These are phyloP conservation scores for Zosterops pallidus DNA, from an alignment of 2,113 vertebrate genomes.

Conservation along the genomic window DNA sequence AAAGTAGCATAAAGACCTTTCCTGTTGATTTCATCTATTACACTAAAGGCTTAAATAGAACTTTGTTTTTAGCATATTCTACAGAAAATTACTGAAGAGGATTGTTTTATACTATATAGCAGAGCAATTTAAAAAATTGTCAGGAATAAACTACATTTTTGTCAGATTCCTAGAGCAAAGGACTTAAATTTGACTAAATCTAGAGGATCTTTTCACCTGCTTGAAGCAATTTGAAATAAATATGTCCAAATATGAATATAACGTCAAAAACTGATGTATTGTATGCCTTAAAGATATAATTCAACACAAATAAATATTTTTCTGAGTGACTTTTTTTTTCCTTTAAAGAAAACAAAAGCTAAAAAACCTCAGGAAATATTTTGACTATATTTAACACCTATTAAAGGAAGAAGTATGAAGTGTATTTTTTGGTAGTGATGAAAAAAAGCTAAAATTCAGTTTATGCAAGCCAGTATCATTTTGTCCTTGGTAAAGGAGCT, in stretches of 20 bases:
- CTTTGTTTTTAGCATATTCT: neutral
- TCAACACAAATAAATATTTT: neutral
- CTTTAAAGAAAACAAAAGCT: neutral
- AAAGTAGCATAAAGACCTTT: neutral
- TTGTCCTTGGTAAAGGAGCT: neutral
- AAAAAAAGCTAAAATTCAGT: neutral
- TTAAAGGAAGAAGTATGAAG: neutral
- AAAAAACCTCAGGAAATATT: neutral
- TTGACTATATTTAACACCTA: neutral
- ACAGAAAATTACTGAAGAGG: neutral
- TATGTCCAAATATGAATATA: neutral
- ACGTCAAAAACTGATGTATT: neutral
- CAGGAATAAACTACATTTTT: neutral
- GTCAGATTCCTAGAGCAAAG: neutral
- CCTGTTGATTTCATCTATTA: neutral
- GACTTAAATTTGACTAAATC: neutral
- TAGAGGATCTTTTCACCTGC: neutral
- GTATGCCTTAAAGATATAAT: neutral
- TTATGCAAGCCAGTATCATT: neutral
- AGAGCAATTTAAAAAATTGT: neutral
- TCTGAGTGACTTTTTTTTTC: neutral
- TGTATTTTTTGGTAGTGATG: neutral
- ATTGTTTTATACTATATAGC: neutral
- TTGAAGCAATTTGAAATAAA: neutral
- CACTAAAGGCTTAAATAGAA: neutral